Base-by-base conservation (phyloP, 2,113 vertebrate species). In the Tyrannus savana region DNA sequence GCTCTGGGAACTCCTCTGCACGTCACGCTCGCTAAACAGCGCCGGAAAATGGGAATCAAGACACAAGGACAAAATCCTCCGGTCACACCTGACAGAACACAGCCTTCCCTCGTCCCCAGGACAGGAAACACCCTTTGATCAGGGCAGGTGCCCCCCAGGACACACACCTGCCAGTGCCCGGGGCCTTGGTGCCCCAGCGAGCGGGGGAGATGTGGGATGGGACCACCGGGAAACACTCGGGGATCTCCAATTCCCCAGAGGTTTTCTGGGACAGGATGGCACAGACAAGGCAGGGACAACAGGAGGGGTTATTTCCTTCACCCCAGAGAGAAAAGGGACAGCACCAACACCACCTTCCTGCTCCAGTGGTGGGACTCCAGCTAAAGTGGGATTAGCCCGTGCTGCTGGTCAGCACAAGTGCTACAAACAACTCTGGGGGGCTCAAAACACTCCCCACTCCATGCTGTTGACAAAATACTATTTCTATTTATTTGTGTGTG, bases 101-200 rank as follows among this genome's bases (percentile, higher is more conserved):
- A 66, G 90, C 78, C 76, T 9, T 19, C 71, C 72, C 83, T 10
- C 42, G 73, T 35, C 81, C 87, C 74, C 56, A 19, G 90, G 94
- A 30, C 81, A 95, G 73, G 19, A 89, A 89, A 91, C 13, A 84
- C 6, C n/a, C 90, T 87, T 66, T 63, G 92, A 81, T 81, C 83
- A n/a, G 22, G 1, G 46, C 53, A 8, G 22, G 11, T 8, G 18
- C 22, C 35, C 53, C 35, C 15, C 1, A 1, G 78, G 55, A 87
- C 55, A 58, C 82, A 46, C 91, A 88, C 79, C 89, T 92, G 89
- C 37, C 44, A n/a, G 17, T 2, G 58, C 81, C 84, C 0, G 1
- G 24, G 73, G 80, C 33, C 46, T 37, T 3, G 0, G 50, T 0
- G 3, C 39, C 35, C 58, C 85, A 37, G 39, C 0, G 35, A 72